These are phyloP conservation scores for Polia nebulosa DNA, from an alignment of 2,888 invertebrate species.

Conservation along the genomic window DNA sequence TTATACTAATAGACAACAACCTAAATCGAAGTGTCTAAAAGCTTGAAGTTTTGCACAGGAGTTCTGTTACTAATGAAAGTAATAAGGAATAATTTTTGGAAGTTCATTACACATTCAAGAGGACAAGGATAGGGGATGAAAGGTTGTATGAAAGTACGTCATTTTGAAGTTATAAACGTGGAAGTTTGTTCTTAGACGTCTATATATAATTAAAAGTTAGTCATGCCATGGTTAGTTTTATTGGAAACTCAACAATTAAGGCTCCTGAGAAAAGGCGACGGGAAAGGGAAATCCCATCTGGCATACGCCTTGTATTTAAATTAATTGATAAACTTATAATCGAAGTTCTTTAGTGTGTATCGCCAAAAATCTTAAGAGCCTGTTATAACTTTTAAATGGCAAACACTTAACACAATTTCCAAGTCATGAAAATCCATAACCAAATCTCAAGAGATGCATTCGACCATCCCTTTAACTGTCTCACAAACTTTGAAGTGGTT, in stretches of 20 bases:
- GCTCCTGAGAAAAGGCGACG: not conserved
- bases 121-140: not conserved
- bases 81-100: not conserved
- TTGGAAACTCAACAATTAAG: not conserved
- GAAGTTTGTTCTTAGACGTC: not conserved
- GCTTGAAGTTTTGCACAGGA: no score
- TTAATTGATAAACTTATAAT: not conserved
- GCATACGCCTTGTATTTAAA: not conserved
- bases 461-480: not conserved
- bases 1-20: no score
- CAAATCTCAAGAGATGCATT: not conserved
- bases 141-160: not conserved
- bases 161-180: not conserved
- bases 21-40: no score
- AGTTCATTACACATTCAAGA: not conserved
- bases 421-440: not conserved
- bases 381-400: conserved; percentile 13
- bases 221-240: no score
- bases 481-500: conserved; percentile 16
- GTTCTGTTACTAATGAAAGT: not conserved
- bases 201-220: not conserved
- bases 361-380: not conserved
- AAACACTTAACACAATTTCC: not conserved
- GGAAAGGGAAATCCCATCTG: not conserved
- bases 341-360: not conserved